Conservation (phyloP, 2,797 vertebrate genomes). For the Lithobates sylvaticus region DNA sequence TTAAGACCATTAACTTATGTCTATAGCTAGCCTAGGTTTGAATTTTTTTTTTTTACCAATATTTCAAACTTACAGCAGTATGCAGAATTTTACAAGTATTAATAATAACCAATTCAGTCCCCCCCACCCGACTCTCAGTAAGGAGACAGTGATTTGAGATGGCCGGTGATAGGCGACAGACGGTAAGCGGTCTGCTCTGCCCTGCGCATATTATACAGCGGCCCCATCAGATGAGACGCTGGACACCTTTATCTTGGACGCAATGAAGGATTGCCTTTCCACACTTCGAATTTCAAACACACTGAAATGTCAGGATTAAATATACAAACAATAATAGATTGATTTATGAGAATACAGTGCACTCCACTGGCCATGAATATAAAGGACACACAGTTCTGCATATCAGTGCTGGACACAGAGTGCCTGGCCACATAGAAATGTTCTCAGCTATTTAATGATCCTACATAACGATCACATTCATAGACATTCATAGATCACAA, state of each 20-base stretch:
- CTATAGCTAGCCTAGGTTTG: too few species aligned
- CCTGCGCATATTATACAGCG: slow-evolving; percentile 34
- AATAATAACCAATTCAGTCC: too few species aligned
- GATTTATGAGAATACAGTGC: slow-evolving; percentile 60
- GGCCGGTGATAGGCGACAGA: slow-evolving; percentile 30
- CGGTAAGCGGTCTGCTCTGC: slow-evolving; percentile 26
- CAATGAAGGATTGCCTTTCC: slow-evolving; percentile 34
- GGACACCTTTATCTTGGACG: slow-evolving; percentile 35
- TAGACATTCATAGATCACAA: too few species aligned
- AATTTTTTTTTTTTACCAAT: too few species aligned
- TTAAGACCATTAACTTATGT: too few species aligned
- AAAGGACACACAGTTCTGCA: slow-evolving; percentile 24
- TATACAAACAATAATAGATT: slow-evolving; percentile 42
- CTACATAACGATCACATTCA: too few species aligned
- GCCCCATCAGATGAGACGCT: slow-evolving; percentile 18
- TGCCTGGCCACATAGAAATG: neutral
- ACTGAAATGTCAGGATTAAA: slow-evolving; percentile 39
- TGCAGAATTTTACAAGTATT: too few species aligned
- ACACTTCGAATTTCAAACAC: slow-evolving; percentile 40
- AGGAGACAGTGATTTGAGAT: slow-evolving; percentile 18
- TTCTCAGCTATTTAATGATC: too few species aligned
- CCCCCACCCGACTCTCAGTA: neutral
- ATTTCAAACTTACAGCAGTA: too few species aligned
- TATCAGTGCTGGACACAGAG: neutral
- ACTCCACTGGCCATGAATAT: slow-evolving; percentile 48